Conservation (phyloP, 2,888 invertebrate genomes). For the Caenorhabditis plicata region DNA sequence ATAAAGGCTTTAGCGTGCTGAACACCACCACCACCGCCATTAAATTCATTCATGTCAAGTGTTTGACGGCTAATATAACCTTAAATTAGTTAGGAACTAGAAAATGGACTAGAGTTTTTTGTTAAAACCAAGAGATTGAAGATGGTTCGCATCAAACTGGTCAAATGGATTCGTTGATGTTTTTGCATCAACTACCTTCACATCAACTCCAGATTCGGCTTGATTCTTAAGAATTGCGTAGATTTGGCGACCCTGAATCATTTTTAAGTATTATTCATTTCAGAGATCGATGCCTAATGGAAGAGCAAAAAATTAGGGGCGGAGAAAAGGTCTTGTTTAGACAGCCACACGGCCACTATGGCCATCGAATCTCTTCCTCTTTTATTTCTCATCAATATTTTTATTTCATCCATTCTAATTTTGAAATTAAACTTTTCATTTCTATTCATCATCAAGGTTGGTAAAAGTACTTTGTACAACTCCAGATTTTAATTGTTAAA, state of each 20-base stretch:
- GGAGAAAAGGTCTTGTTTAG: too few relatives aligned
- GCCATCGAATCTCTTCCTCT: too few relatives aligned
- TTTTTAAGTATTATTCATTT: background rate
- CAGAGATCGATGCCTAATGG: too few relatives aligned
- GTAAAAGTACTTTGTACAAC: too few relatives aligned
- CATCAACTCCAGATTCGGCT: conserved; percentile 11
- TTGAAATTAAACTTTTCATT: too few relatives aligned
- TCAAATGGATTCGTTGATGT: conserved; percentile 17
- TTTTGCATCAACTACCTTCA: conserved; percentile 25
- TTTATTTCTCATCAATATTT: too few relatives aligned
- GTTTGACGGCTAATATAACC: conserved; percentile 21
- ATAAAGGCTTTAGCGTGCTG: conserved; percentile 30
- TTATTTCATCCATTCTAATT: too few relatives aligned
- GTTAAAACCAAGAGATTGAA: conserved; percentile 11
- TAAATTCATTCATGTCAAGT: conserved; percentile 25
- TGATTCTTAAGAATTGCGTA: conserved; percentile 12
- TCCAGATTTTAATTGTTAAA: too few relatives aligned
- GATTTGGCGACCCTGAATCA: conserved; percentile 7
- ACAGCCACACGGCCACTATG: too few relatives aligned
- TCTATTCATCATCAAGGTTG: too few relatives aligned
- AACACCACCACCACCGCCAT: conserved; percentile 29
- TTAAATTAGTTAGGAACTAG: conserved; percentile 6
- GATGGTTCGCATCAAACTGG: conserved; percentile 21
- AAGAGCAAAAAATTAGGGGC: too few relatives aligned
- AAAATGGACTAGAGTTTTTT: background rate